These are phyloP conservation scores for Leucoptera coffeella DNA, from an alignment of 2,888 invertebrate genomes.

Conservation along the genomic window DNA sequence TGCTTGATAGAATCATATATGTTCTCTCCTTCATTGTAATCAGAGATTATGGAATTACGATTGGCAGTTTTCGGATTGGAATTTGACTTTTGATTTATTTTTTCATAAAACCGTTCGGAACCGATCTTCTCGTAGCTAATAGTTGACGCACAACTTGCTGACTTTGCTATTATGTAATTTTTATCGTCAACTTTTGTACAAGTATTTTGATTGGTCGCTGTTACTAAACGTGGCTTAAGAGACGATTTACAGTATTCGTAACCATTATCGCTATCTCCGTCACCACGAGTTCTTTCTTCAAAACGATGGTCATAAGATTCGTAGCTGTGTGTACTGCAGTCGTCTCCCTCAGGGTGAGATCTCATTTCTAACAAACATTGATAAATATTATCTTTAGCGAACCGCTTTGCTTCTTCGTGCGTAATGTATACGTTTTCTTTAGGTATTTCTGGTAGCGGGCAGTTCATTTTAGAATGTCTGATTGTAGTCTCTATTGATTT, in stretches of 20 bases:
- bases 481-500: too few relatives aligned
- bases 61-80: slow-evolving; percentile 30
- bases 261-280: slow-evolving; percentile 42
- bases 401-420: slow-evolving; percentile 6
- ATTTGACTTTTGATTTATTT: slow-evolving; percentile 26
- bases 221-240: slow-evolving; percentile 33
- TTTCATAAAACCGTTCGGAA: slow-evolving; percentile 41
- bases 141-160: slow-evolving; percentile 38
- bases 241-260: slow-evolving; percentile 46
- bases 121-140: slow-evolving; percentile 44
- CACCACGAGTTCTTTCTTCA: slow-evolving; percentile 37
- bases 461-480: slow-evolving; percentile 33
- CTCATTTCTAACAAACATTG: slow-evolving; percentile 41
- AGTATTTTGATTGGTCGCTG: slow-evolving; percentile 37
- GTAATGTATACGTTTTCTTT: slow-evolving; percentile 14
- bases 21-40: slow-evolving; percentile 48
- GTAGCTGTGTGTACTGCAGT: slow-evolving; percentile 46
- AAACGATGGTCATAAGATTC: slow-evolving; percentile 38
- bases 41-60: slow-evolving; percentile 27
- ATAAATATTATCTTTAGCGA: slow-evolving; percentile 30
- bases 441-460: slow-evolving; percentile 45
- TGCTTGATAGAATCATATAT: slow-evolving; percentile 60
- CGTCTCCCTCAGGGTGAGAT: slow-evolving; percentile 42
- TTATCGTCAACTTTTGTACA: slow-evolving; percentile 51
- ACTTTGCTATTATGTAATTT: slow-evolving; percentile 33